A percentile compares a stretch with the other conserved stretches of the same genome.
phyloP scores from a whole-genome alignment of 1,140 invertebrate species.

The Leptestheria dahalacensis region DNA sequence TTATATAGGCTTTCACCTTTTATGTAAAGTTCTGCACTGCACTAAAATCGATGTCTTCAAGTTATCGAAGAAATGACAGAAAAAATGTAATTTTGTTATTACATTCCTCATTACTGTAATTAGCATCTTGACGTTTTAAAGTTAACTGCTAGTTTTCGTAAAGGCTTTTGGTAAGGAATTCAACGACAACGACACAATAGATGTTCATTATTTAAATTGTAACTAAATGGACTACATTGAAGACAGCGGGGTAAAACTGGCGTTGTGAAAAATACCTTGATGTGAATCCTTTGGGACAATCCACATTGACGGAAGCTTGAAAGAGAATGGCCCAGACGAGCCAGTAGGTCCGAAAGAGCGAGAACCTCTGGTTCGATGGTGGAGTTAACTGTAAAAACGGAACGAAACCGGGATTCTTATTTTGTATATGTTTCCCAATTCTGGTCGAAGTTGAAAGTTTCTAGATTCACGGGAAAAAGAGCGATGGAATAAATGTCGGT shows the following conservation, averaged over 20 bases:
- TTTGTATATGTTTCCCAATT: no score
- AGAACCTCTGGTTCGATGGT: conserved; percentile 69
- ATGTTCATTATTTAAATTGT: background rate
- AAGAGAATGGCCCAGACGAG: conserved; percentile 99
- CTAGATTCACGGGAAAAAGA: conserved; percentile 19
- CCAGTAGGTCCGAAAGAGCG: conserved; percentile 93
- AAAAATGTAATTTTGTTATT: no score
- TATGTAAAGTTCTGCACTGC: no score
- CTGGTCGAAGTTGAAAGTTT: no score
- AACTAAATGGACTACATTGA: background rate
- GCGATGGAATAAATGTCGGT: background rate
- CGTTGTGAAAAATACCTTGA: conserved; percentile 38
- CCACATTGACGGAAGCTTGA: conserved; percentile 89
- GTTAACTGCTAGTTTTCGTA: no score
- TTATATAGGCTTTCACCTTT: no score
- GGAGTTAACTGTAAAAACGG: conserved; percentile 26
- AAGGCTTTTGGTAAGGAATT: no score
- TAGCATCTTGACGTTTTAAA: no score
- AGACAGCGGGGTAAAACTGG: background rate
- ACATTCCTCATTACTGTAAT: no score
- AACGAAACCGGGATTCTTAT: conserved; percentile 27
- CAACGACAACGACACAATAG: no score
- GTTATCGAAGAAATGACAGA: no score
- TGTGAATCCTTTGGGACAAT: conserved; percentile 84
- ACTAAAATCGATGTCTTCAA: no score